Percentiles rank a stretch among this genome's conserved stretches.
These are phyloP conservation scores for Sander vitreus DNA, from an alignment of 2,113 vertebrate species.

Conservation along the genomic window DNA sequence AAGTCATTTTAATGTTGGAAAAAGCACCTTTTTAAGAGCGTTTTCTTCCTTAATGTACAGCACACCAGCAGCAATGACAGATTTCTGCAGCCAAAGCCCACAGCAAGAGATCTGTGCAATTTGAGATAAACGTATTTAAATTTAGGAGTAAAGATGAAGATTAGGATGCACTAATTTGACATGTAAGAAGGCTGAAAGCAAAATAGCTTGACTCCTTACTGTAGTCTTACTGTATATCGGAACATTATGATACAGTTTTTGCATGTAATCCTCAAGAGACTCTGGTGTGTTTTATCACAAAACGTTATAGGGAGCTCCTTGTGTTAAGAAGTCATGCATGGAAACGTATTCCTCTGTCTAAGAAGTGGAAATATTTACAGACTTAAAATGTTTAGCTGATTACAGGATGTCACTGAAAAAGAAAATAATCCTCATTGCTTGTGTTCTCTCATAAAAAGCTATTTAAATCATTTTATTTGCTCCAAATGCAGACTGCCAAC, in stretches of 20 bases:
- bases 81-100: constrained; percentile 53
- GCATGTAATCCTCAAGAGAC: constrained; percentile 36
- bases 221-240: constrained; percentile 9
- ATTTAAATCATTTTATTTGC: constrained; percentile 65
- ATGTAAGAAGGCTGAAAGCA: constrained; percentile 28
- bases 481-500: constrained; percentile 56
- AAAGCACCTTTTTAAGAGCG: constrained; percentile 77
- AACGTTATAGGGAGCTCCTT: constrained; percentile 8
- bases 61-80: constrained; percentile 53
- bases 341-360: background rate
- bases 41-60: constrained; percentile 68
- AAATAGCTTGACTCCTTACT: constrained; percentile 22
- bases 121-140: constrained; percentile 68
- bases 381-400: constrained; percentile 51
- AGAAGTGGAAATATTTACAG: constrained; percentile 42
- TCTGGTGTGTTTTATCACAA: constrained; percentile 15
- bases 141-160: constrained; percentile 64
- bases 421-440: constrained; percentile 41
- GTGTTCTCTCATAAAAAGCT: constrained; percentile 39
- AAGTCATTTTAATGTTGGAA: constrained; percentile 81
- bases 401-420: constrained; percentile 34
- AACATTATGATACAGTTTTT: constrained; percentile 20
- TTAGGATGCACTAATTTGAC: constrained; percentile 73
- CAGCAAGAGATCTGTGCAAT: constrained; percentile 66
- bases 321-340: constrained; percentile 4